Evolutionary conservation across 2,888 invertebrate species (phyloP), one percentile per base, ranked within the genome.

Genomic region (Branchellion lobata): DNA sequence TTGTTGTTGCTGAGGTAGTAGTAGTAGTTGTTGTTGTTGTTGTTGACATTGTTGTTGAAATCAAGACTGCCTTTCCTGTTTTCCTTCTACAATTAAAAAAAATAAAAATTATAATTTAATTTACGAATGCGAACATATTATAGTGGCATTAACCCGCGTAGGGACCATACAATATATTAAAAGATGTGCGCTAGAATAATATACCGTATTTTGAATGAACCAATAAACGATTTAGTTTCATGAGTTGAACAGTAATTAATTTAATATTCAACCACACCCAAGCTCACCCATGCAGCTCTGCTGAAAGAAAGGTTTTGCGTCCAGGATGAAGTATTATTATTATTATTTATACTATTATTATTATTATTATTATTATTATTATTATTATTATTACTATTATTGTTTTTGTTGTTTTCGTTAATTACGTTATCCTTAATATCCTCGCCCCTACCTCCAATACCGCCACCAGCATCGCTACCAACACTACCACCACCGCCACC

Each of bases 31-130:
- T n/a, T 57, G 61, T 57, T 57, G 61, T 57, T n/a, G 61, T 18
- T 57, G n/a, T 8, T 57, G 61, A 18, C n/a, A n/a, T 57, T 57
- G 61, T 57, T 57, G 61, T 57, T 57, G 61, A 18, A 18, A n/a
- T 57, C 61, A 18, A 57, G 24, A 57, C 61, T 57, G 21, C 61
- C 61, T n/a, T 57, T 57, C n/a, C 61, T 18, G 8, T 14, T 24
- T n/a, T 57, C 61, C n/a, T 57, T 57, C n/a, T 24, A n/a, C 40
- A n/a, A 57, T 24, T 3, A 57, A 14, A 57, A 47, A 14, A 47
- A 14, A 18, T 14, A 18, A 18, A 47, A 47, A 47, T 14, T 47
- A 47, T 47, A 47, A 47, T 47, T 14, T 47, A 47, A 47, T 47
- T 14, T 47, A 47, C 11, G 8, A 18, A 47, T 47, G 18, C 18